A percentile compares a stretch with the other conserved stretches of the same genome.
Conservation (phyloP, 2,113 vertebrate species). For the Podocnemis expansa region DNA sequence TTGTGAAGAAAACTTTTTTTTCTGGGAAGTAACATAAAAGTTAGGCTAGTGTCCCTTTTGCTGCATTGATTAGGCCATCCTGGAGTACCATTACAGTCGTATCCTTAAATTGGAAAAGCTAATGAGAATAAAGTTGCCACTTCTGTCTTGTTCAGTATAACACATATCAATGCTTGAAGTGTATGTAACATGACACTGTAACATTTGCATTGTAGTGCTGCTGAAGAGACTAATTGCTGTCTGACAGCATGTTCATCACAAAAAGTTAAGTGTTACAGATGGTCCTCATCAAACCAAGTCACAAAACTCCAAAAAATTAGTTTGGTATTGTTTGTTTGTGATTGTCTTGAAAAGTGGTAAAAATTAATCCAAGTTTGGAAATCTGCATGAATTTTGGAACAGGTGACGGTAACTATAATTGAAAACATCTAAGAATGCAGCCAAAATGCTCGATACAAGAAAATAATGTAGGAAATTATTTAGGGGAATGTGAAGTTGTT, state of each 20-base stretch:
- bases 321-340: not conserved
- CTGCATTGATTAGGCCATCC: not conserved
- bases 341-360: not conserved
- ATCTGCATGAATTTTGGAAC: not conserved
- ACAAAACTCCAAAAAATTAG: not conserved
- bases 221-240: not conserved
- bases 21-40: not conserved
- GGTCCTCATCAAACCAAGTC: not conserved
- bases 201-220: not conserved
- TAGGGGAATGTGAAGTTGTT: not conserved
- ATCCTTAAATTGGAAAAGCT: not conserved
- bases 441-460: not conserved
- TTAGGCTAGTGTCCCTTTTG: not conserved
- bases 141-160: not conserved
- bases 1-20: not conserved
- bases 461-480: not conserved
- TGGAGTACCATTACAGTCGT: not conserved
- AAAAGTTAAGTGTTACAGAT: not conserved
- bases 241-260: not conserved
- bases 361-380: not conserved
- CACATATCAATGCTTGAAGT: fast-evolving
- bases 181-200: not conserved
- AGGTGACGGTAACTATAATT: not conserved
- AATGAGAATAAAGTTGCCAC: not conserved
- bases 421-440: not conserved